phyloP scores from a whole-genome alignment of 2,113 vertebrate species.

The Opisthocomus hoazin region DNA sequence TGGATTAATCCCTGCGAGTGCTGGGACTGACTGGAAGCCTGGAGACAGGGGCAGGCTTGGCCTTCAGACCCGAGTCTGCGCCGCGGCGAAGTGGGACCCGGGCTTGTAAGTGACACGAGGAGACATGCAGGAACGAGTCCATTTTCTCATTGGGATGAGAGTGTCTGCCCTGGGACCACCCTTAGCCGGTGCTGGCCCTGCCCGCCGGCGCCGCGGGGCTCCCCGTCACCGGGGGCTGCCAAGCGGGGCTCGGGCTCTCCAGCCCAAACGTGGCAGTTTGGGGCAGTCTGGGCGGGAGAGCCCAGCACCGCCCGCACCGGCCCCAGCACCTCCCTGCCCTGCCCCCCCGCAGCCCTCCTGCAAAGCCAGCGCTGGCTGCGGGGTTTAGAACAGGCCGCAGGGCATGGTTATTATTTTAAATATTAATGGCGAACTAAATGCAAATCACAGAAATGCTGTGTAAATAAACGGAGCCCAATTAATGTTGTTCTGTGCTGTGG shows the following conservation, averaged over 20 bases:
- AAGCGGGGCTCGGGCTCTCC: rapidly evolving
- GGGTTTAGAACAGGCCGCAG: not conserved
- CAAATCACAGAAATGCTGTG: not conserved
- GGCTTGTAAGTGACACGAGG: not conserved
- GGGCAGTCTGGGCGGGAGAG: not conserved
- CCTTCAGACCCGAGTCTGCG: too few relatives aligned
- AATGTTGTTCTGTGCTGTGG: not conserved
- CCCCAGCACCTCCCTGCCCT: not conserved
- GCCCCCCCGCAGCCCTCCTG: rapidly evolving
- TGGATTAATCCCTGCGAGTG: rapidly evolving
- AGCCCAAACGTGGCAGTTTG: not conserved
- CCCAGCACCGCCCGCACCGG: not conserved
- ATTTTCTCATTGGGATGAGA: rapidly evolving
- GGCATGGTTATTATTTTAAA: not conserved
- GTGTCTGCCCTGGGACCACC: rapidly evolving
- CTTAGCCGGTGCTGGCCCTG: not conserved
- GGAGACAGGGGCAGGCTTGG: not conserved
- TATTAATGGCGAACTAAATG: not conserved
- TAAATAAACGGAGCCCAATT: not conserved
- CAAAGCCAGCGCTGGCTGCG: rapidly evolving
- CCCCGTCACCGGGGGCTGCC: not conserved
- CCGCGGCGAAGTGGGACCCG: not conserved
- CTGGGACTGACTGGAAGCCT: not conserved
- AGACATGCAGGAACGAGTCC: not conserved
- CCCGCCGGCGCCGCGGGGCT: not conserved